Evolutionary conservation across 2,888 invertebrate genomes (phyloP), one percentile per base, ranked within the genome.

Genomic region (Drosophila paramelanica): DNA sequence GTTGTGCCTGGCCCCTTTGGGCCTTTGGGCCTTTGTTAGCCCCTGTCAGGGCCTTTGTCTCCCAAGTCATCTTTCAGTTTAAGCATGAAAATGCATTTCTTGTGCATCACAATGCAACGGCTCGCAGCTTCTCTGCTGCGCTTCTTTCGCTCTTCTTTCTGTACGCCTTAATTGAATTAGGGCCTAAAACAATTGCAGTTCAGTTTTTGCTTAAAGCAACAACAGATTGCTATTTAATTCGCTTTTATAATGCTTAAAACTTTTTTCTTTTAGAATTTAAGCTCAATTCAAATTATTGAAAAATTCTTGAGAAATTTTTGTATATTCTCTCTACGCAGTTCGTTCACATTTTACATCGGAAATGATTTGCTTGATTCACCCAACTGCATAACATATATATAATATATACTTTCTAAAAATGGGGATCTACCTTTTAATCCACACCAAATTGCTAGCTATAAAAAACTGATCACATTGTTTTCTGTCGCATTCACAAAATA

Each of bases 51-150:
- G 57, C 66, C 62, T 67, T 62, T 66, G 60, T 60, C 67, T 67
- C 49, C 55, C 61, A 66, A 76, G 62, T 70, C 66, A 72, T 72
- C 67, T 73, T 72, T 77, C 52, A 64, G 50, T 53, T 72, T 66
- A 67, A 67, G 57, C 86, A 68, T 83, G 83, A 82, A 83, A 81
- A 81, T 81, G 75, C 84, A 81, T 68, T 82, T 78, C 66, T 64
- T 68, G 20, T 45, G 51, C 43, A 72, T 56, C 57, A 56, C 39
- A 39, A 38, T 17, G 2, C 39, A 52, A 38, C 43, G 31, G 31
- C 60, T 33, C 23, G 36, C 47, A 8, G 36, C 51, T 55, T 59
- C 58, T 62, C 55, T 71, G 6, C 13, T 41, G 42, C n/a, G 20
- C 8, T 51, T 42, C 39, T 39, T 46, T 23, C 23, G 17, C 17